Evolutionary conservation across 2,888 invertebrate species (phyloP).

Genomic region (Eumacrocentrus americanus): DNA sequence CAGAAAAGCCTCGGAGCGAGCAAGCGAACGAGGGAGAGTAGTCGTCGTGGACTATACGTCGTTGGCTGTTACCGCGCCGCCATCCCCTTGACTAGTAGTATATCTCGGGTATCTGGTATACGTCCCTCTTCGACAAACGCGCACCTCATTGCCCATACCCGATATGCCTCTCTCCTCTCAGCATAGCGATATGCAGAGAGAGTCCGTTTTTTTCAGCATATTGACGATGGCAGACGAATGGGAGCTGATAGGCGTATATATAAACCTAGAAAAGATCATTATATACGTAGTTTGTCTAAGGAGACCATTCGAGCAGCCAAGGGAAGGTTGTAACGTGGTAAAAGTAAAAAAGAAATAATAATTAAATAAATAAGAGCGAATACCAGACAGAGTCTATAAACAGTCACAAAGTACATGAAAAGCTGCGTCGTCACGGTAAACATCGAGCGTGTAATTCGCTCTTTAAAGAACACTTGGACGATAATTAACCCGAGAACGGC

Average conservation of each 20-base stretch:
- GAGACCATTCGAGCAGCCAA: too few relatives aligned
- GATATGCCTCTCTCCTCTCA: too few relatives aligned
- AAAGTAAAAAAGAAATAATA: conserved; percentile 19
- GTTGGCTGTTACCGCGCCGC: conserved; percentile 32
- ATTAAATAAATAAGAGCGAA: conserved; percentile 25
- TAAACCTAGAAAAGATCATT: too few relatives aligned
- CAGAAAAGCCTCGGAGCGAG: conserved; percentile 35
- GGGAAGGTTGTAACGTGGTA: too few relatives aligned
- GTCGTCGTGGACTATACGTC: conserved; percentile 26
- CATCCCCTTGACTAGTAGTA: neutral
- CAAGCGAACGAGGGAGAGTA: conserved; percentile 26
- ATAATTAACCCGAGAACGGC: conserved; percentile 53
- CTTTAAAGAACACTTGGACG: conserved; percentile 61
- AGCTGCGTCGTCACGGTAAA: conserved; percentile 55
- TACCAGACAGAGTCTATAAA: conserved; percentile 33
- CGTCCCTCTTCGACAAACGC: conserved; percentile 15
- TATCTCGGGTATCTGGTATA: neutral
- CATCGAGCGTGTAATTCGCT: conserved; percentile 61
- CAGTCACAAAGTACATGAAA: conserved; percentile 51
- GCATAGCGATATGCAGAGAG: neutral
- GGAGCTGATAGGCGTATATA: too few relatives aligned
- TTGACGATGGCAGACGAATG: too few relatives aligned
- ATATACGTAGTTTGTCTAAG: too few relatives aligned
- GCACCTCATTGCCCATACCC: conserved; percentile 4
- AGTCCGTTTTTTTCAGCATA: neutral